Evolutionary conservation across 2,797 vertebrate genomes (phyloP).

Genomic region (Chrysocyon brachyurus): DNA sequence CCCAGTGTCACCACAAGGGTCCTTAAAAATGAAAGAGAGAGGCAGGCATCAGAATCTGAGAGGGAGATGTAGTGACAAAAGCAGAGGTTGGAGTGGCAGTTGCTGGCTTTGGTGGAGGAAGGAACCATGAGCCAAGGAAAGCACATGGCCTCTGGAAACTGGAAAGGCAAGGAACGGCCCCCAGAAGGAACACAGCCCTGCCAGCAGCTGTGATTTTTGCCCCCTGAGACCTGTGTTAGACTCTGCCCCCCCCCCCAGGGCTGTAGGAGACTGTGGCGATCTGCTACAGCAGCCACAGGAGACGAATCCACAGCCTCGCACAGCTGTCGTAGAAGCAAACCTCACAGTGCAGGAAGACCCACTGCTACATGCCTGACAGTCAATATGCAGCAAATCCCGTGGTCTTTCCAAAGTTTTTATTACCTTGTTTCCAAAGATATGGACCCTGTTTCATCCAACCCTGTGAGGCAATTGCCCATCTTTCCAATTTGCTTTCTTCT

Average conservation of each 20-base stretch:
- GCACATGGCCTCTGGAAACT: background rate
- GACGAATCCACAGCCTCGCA: background rate
- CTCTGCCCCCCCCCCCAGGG: background rate
- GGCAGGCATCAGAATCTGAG: background rate
- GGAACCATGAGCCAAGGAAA: background rate
- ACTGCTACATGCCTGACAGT: background rate
- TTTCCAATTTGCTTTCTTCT: background rate
- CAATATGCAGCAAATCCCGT: background rate
- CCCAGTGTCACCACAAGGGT: background rate
- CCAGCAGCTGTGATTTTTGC: background rate
- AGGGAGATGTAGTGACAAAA: background rate
- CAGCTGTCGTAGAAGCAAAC: background rate
- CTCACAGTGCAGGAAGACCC: background rate
- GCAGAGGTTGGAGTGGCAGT: rapidly evolving
- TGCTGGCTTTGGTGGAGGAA: background rate
- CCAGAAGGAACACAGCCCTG: background rate
- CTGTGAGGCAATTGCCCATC: background rate
- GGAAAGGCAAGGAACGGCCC: background rate
- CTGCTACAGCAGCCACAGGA: background rate
- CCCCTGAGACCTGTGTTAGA: background rate
- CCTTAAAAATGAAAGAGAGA: background rate
- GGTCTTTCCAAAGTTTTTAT: background rate
- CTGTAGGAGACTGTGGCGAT: background rate
- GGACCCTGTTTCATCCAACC: background rate
- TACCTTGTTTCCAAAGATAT: background rate